Conservation (phyloP, 2,797 vertebrate species). For the Chromobotia macracanthus region DNA sequence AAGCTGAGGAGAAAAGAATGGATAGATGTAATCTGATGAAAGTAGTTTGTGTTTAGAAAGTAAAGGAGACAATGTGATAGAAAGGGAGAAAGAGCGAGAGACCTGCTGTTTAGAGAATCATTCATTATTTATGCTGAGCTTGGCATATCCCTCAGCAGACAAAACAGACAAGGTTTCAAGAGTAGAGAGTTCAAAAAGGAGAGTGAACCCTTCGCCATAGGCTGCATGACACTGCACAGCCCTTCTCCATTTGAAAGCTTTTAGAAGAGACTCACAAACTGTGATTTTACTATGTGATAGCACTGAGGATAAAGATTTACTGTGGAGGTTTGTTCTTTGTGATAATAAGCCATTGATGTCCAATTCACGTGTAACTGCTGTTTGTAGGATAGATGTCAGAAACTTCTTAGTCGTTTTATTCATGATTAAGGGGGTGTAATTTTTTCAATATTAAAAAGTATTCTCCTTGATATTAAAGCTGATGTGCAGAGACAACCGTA, state of each 20-base stretch:
- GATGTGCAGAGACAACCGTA: neutral
- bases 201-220: conserved; percentile 16
- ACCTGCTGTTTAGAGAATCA: conserved; percentile 60
- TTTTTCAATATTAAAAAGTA: neutral
- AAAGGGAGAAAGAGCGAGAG: conserved; percentile 48
- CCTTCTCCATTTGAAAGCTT: conserved; percentile 14
- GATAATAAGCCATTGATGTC: neutral
- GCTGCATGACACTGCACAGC: conserved; percentile 27
- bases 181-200: conserved; percentile 29
- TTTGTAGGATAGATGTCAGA: neutral
- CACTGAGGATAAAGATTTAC: neutral
- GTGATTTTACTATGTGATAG: neutral
- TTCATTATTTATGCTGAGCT: conserved; percentile 65
- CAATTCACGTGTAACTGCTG: neutral
- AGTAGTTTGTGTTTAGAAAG: neutral
- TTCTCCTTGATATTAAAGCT: neutral
- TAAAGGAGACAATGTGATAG: neutral
- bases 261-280: neutral
- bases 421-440: neutral
- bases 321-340: neutral
- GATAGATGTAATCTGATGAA: neutral
- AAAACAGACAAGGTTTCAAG: conserved; percentile 49
- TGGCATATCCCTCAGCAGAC: conserved; percentile 31
- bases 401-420: neutral
- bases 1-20: neutral